Evolutionary conservation across 2,113 vertebrate species (phyloP).

Genomic region (Varanus komodoensis): DNA sequence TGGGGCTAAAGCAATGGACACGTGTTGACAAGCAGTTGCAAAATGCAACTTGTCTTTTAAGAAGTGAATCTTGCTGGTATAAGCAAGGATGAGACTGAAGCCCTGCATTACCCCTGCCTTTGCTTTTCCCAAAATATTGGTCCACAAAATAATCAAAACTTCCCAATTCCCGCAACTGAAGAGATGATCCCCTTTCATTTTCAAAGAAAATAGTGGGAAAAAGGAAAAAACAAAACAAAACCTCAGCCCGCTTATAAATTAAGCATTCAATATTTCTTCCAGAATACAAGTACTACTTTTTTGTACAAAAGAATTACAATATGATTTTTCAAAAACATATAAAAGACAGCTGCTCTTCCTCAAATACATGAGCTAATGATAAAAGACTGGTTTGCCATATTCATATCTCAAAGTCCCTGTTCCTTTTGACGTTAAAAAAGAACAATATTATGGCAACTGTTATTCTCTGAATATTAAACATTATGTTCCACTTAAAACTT

Average conservation of each 20-base stretch:
- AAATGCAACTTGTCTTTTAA: slow-evolving; percentile 76
- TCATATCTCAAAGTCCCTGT: slow-evolving; percentile 78
- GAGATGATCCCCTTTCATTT: slow-evolving; percentile 86
- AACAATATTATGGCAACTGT: slow-evolving; percentile 80
- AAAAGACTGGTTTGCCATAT: slow-evolving; percentile 82
- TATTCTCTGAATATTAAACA: slow-evolving; percentile 78
- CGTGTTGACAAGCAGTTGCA: slow-evolving; percentile 73
- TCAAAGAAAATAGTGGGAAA: slow-evolving; percentile 82
- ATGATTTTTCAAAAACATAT: slow-evolving; percentile 91
- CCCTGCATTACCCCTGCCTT: slow-evolving; percentile 81
- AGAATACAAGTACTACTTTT: slow-evolving; percentile 90
- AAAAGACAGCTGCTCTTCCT: slow-evolving; percentile 89
- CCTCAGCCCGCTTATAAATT: slow-evolving; percentile 89
- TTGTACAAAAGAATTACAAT: slow-evolving; percentile 92
- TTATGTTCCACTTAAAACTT: slow-evolving; percentile 78
- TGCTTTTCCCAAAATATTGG: slow-evolving; percentile 87
- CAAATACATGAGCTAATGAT: slow-evolving; percentile 87
- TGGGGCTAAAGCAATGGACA: slow-evolving; percentile 79
- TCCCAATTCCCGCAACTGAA: slow-evolving; percentile 80
- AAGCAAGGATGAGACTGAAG: slow-evolving; percentile 76
- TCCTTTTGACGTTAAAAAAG: slow-evolving; percentile 80
- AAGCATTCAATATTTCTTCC: slow-evolving; percentile 88
- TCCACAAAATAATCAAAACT: slow-evolving; percentile 90
- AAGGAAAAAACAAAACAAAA: slow-evolving; percentile 67
- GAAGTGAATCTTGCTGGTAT: slow-evolving; percentile 82